A percentile compares a stretch with the other conserved stretches of the same genome.
Conservation (phyloP, 92 coral and sea anemone species). For the Palythoa heliodiscus region DNA sequence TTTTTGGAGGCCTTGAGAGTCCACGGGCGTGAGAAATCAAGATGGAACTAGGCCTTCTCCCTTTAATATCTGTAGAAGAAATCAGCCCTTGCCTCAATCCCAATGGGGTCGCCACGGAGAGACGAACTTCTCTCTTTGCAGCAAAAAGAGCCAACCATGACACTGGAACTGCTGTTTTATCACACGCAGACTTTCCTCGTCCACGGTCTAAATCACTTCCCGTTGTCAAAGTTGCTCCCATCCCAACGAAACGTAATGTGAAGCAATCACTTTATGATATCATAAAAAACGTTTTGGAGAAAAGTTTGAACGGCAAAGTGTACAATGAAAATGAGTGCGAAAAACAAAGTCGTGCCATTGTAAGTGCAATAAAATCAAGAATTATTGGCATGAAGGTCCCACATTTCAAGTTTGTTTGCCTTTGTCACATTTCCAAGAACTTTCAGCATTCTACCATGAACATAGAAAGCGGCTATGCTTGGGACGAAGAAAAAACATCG, state of each 20-base stretch:
- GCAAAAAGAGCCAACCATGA: conserved; percentile 50
- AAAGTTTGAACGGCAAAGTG: conserved; percentile 42
- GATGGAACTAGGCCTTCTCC: not conserved
- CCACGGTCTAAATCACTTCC: conserved; percentile 41
- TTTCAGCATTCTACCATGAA: conserved; percentile 55
- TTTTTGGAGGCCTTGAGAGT: not conserved
- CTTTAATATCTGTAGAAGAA: not conserved
- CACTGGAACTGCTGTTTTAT: conserved; percentile 50
- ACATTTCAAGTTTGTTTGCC: conserved; percentile 71
- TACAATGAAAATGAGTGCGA: conserved; percentile 52
- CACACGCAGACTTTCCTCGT: conserved; percentile 78
- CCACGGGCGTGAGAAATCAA: not conserved
- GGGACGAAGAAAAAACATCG: conserved; percentile 68
- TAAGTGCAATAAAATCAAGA: conserved; percentile 44
- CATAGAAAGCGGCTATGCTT: conserved; percentile 85
- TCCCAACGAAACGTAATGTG: conserved; percentile 23
- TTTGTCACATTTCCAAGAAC: conserved; percentile 63
- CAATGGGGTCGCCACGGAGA: not conserved
- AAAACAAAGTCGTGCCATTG: conserved; percentile 33
- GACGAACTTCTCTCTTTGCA: conserved; percentile 73
- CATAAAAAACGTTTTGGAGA: conserved; percentile 53
- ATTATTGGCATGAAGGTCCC: conserved; percentile 48
- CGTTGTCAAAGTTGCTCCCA: not conserved
- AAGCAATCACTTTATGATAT: conserved; percentile 49
- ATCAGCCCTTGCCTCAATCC: not conserved